Conservation (phyloP, 2,888 invertebrate genomes). For the Rhagophthalmus giganteus region DNA sequence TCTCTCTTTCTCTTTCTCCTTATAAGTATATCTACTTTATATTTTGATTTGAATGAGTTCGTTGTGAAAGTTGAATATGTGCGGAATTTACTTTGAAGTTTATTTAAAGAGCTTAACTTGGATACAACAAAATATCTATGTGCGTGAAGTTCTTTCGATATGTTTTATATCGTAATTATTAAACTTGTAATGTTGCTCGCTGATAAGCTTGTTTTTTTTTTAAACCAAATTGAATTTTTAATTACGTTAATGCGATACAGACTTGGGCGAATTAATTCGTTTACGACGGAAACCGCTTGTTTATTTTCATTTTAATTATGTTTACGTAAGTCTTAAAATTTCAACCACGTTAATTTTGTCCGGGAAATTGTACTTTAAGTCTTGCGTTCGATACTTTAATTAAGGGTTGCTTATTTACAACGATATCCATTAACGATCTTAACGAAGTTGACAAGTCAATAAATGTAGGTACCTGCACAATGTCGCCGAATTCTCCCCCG, state of each 20-base stretch:
- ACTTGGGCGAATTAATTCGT: slow-evolving; percentile 3
- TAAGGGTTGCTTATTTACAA: background rate
- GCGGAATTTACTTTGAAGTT: background rate
- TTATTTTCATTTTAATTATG: slow-evolving; percentile 5
- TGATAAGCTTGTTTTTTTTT: too few species aligned
- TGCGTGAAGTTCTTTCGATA: background rate
- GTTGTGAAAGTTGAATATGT: background rate
- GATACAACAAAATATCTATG: background rate
- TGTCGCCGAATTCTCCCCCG: slow-evolving; percentile 80
- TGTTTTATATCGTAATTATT: background rate
- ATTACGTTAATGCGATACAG: slow-evolving; percentile 11
- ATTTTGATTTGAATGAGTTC: slow-evolving; percentile 11
- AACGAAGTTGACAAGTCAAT: too few species aligned
- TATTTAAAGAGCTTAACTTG: background rate
- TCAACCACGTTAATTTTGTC: too few species aligned
- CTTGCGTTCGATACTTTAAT: background rate
- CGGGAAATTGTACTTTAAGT: background rate
- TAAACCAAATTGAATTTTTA: slow-evolving; percentile 11
- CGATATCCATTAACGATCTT: too few species aligned
- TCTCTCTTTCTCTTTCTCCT: too few species aligned
- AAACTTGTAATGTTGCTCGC: too few species aligned
- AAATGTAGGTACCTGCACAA: slow-evolving; percentile 72
- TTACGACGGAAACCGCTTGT: background rate
- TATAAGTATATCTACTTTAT: too few species aligned
- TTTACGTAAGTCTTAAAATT: background rate